Base-by-base conservation (phyloP, 2,113 vertebrate genomes). In the Trogon melanurus region DNA sequence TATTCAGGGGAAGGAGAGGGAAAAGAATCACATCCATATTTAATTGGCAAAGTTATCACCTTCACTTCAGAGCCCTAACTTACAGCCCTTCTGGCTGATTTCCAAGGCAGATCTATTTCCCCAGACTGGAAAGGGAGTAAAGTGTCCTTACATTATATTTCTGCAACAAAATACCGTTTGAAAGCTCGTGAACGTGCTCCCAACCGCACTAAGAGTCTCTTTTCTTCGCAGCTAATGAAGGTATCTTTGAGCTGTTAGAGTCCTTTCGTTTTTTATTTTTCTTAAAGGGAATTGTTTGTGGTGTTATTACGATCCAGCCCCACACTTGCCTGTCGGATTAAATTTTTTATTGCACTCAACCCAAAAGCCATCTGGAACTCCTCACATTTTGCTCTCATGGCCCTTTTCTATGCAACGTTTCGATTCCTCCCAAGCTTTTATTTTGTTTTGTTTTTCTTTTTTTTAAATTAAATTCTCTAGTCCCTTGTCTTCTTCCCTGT, bases 281-380 rank as follows among this genome's bases (percentile, higher is more conserved):
- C 62, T 45, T 23, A 27, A 86, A 79, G 87, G 89, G 57, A 84
- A 89, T 91, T 64, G 64, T 81, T 91, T 87, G 93, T 95, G 91
- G 34, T 95, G 48, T 94, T 97, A 58, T 95, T 93, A 85, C 95
- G 96, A 96, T 76, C 75, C 61, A 93, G 94, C 92, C 95, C 89
- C 95, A 92, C 76, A 36, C 93, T 85, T 57, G 95, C 94, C 96
- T 97, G 97, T 97, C 98, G 97, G 97, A 91, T 97, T 89, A 80
- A 19, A 93, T 97, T 97, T 96, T 97, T 97, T 97, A 97, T 97
- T 96, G 94, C 94, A 36, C 88, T 23, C 82, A 98, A 94, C 57
- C 69, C 66, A 97, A 88, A 96, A 97, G 97, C 98, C 98, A 98
- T 97, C 98, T 98, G 98, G 98, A 98, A 97, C 90, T 86, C 89